phyloP scores from a whole-genome alignment of 2,888 invertebrate species.

The Eupithecia subfuscata region DNA sequence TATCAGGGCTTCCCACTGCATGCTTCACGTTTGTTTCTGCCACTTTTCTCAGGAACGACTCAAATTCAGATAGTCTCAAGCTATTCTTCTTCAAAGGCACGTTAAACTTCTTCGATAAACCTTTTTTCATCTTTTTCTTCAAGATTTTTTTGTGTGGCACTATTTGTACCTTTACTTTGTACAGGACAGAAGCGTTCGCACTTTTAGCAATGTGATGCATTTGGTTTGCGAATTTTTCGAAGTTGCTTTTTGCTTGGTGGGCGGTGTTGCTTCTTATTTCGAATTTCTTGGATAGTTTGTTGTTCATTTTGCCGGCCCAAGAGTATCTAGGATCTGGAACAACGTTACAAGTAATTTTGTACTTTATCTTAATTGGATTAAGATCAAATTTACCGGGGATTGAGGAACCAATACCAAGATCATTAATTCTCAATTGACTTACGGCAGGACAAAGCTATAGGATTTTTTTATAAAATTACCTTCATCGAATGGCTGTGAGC shows the following conservation, averaged over 20 bases:
- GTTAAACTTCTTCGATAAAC: conserved; percentile 66
- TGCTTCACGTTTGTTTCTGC: conserved; percentile 47
- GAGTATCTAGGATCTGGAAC: conserved; percentile 1
- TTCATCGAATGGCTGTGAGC: conserved; percentile 60
- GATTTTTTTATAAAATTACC: conserved; percentile 48
- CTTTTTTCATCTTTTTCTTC: conserved; percentile 24
- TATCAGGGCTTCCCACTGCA: conserved; percentile 10
- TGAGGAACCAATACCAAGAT: neutral
- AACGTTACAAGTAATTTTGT: neutral
- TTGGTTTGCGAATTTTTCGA: conserved; percentile 60
- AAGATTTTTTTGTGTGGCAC: conserved; percentile 42
- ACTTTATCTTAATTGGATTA: neutral
- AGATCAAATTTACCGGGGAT: neutral
- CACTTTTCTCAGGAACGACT: conserved; percentile 64
- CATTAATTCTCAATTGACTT: neutral
- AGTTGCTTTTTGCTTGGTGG: conserved; percentile 52
- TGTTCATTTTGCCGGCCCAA: neutral
- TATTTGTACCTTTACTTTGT: conserved; percentile 66
- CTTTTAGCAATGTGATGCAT: conserved; percentile 61
- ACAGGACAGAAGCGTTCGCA: conserved; percentile 61
- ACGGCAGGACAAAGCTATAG: neutral
- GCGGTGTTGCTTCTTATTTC: conserved; percentile 55
- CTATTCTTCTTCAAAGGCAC: conserved; percentile 73
- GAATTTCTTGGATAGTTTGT: conserved; percentile 59
- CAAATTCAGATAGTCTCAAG: conserved; percentile 74